Conservation (phyloP, 2,888 invertebrate genomes). For the Minunthozetes semirufus region DNA sequence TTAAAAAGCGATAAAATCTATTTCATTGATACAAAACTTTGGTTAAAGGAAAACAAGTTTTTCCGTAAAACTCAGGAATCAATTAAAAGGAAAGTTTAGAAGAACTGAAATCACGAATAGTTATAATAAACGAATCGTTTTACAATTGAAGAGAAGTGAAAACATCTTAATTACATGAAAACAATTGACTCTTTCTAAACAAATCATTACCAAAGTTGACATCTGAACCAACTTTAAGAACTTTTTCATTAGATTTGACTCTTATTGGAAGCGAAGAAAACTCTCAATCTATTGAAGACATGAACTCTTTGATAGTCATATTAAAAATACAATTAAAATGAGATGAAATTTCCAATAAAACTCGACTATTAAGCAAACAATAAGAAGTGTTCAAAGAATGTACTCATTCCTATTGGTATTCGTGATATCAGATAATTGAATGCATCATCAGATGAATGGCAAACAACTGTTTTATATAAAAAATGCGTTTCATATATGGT, state of each 20-base stretch:
- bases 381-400: neutral
- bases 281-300: too few species aligned
- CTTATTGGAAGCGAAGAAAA: too few species aligned
- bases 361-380: neutral
- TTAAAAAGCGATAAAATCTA: neutral
- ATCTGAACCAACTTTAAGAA: slow-evolving; percentile 11
- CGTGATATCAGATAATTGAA: slow-evolving; percentile 11
- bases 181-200: neutral
- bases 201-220: slow-evolving; percentile 27
- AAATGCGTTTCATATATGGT: slow-evolving; percentile 12
- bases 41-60: neutral
- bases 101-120: too few species aligned
- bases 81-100: neutral
- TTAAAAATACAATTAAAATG: neutral
- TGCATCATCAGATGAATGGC: slow-evolving; percentile 19
- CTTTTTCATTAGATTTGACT: slow-evolving; percentile 3
- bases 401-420: neutral
- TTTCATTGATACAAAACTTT: neutral
- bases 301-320: neutral
- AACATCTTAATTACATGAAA: too few species aligned
- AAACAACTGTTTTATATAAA: neutral
- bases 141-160: too few species aligned
- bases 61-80: neutral
- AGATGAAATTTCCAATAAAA: neutral
- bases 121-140: too few species aligned